Percentiles rank a stretch among this genome's conserved stretches.
phyloP scores from a whole-genome alignment of 2,797 vertebrate species.

The Petrocephalus sullivani region DNA sequence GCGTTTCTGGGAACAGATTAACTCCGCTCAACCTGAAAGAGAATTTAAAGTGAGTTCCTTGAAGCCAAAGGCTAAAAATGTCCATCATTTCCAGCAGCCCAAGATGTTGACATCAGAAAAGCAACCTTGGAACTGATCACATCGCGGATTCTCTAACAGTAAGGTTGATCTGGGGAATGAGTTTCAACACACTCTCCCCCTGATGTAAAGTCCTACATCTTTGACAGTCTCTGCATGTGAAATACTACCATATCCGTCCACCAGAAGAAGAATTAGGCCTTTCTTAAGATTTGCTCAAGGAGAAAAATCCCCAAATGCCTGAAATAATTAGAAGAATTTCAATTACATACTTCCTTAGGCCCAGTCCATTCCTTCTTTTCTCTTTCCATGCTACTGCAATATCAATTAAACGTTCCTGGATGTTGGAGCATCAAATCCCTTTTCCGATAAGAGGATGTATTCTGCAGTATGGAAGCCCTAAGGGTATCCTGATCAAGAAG shows the following conservation, averaged over 20 bases:
- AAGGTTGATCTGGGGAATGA: slow-evolving; percentile 52
- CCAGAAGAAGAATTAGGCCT: slow-evolving; percentile 44
- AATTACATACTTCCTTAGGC: slow-evolving; percentile 20
- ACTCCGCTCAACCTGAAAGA: slow-evolving; percentile 41
- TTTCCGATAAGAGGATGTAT: slow-evolving; percentile 42
- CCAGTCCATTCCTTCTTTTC: slow-evolving; percentile 19
- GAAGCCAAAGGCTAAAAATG: slow-evolving; percentile 45
- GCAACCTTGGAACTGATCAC: slow-evolving; percentile 59
- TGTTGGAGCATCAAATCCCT: slow-evolving; percentile 41
- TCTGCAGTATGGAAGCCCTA: slow-evolving; percentile 38
- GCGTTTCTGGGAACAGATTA: slow-evolving; percentile 41
- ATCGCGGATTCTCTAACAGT: slow-evolving; percentile 52
- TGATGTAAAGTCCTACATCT: slow-evolving; percentile 41
- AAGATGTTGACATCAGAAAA: slow-evolving; percentile 60
- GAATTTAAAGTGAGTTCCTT: slow-evolving; percentile 55
- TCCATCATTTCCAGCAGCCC: slow-evolving; percentile 56
- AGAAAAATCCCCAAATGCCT: slow-evolving; percentile 41
- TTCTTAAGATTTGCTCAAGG: slow-evolving; percentile 45
- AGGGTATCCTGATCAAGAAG: slow-evolving; percentile 16
- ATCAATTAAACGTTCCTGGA: not conserved
- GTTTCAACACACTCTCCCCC: slow-evolving; percentile 47
- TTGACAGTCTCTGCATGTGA: slow-evolving; percentile 43
- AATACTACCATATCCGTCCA: slow-evolving; percentile 28
- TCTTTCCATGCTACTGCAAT: slow-evolving; percentile 26
- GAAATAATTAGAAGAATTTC: slow-evolving; percentile 29